Evolutionary conservation across 2,113 vertebrate genomes (phyloP).

Genomic region (Tyto alba): DNA sequence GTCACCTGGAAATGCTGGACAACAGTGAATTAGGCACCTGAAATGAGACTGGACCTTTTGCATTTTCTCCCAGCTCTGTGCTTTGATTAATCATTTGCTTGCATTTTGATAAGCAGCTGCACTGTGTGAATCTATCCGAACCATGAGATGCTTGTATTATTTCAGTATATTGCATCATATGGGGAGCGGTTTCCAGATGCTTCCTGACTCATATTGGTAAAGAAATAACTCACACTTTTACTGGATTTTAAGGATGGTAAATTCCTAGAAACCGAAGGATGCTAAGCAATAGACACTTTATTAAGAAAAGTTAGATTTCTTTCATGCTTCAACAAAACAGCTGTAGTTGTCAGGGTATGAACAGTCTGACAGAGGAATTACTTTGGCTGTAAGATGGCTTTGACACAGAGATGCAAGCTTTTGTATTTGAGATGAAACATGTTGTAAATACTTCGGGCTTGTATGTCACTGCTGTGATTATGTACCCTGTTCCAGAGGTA

Average conservation of each 20-base stretch:
- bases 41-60: neutral
- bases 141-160: neutral
- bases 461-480: neutral
- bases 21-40: neutral
- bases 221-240: neutral
- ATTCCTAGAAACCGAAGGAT: neutral
- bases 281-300: neutral
- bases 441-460: neutral
- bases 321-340: neutral
- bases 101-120: constrained; percentile 5
- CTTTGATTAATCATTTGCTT: neutral
- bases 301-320: neutral
- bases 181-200: neutral
- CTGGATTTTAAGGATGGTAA: neutral
- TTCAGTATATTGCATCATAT: neutral
- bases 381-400: neutral
- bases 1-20: neutral
- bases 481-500: neutral
- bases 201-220: neutral
- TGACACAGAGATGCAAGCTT: neutral
- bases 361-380: neutral
- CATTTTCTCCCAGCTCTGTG: neutral
- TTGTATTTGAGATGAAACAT: neutral
- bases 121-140: neutral
- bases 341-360: neutral